Percentiles rank a stretch among this genome's conserved stretches.
Conservation (phyloP, 2,113 vertebrate species). For the Chroicocephalus ridibundus region DNA sequence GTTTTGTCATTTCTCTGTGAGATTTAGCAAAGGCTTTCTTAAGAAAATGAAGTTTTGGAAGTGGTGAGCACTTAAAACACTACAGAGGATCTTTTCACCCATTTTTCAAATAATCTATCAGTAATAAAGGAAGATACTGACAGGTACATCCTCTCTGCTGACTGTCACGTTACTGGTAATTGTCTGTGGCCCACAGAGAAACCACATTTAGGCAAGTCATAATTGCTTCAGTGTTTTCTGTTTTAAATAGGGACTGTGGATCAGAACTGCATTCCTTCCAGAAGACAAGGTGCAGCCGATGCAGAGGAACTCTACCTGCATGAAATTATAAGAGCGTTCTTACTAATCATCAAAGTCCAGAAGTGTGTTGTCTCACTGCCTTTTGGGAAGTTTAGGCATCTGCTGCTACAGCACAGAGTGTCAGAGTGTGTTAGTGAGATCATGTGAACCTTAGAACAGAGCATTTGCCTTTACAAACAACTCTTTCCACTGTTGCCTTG, state of each 20-base stretch:
- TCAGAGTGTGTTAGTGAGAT: not conserved
- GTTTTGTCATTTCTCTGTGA: not conserved
- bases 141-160: not conserved
- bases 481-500: not conserved
- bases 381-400: not conserved
- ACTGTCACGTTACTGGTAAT: not conserved
- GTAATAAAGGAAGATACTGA: not conserved
- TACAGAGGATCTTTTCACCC: not conserved
- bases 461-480: not conserved
- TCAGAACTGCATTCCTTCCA: not conserved
- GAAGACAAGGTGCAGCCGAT: not conserved
- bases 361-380: not conserved
- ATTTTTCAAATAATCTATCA: not conserved
- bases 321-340: not conserved
- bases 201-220: not conserved
- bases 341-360: not conserved
- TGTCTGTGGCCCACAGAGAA: not conserved
- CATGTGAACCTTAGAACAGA: not conserved
- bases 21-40: not conserved
- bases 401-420: not conserved
- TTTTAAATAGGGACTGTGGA: not conserved
- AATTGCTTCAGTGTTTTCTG: not conserved
- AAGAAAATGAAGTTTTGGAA: not conserved
- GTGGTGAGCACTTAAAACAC: not conserved
- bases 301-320: not conserved